Evolutionary conservation across 2,888 invertebrate genomes (phyloP), one percentile per base, ranked within the genome.

Genomic region (Molorchus minor): DNA sequence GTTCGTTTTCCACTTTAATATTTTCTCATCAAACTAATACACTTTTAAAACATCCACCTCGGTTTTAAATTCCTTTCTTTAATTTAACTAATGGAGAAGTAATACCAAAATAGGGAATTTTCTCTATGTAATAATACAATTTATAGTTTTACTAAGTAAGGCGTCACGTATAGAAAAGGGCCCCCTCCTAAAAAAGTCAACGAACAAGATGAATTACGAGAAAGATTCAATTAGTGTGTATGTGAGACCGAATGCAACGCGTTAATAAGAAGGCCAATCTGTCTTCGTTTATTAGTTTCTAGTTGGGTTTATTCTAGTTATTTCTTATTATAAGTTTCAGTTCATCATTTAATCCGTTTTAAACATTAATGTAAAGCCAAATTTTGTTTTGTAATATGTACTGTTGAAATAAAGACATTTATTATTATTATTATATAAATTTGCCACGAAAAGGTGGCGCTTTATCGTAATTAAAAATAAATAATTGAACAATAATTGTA

Each of bases 141-240:
- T 54, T 43, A 15, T 58, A 49, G 43, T 54, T 58, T 44, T 38
- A 36, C 21, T 45, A 21, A 25, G 38, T 25, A 47, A 43, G 43
- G 43, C 20, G 20, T 47, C 43, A 36, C 46, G 20, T 67, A 71
- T 68, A 71, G 74, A 74, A 73, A 75, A 72, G 71, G 75, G 70
- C 69, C 67, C 71, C 57, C 57, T 53, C 52, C 33, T 51, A 40
- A 61, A 58, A n/a, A 62, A 69, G 69, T 69, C 68, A 64, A 55
- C 62, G 56, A 65, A 66, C 64, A 77, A 78, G 78, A 78, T 77
- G 76, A 78, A 78, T 78, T 69, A 75, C 67, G 69, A 68, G 68
- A 69, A 71, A 71, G 73, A 77, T 73, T 73, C 71, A 73, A 74
- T 74, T 75, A 75, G 73, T 55, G 51, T 35, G 52, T 60, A 64